Conservation (phyloP, 1,140 invertebrate species). For the Drosophila pseudoobscura region DNA sequence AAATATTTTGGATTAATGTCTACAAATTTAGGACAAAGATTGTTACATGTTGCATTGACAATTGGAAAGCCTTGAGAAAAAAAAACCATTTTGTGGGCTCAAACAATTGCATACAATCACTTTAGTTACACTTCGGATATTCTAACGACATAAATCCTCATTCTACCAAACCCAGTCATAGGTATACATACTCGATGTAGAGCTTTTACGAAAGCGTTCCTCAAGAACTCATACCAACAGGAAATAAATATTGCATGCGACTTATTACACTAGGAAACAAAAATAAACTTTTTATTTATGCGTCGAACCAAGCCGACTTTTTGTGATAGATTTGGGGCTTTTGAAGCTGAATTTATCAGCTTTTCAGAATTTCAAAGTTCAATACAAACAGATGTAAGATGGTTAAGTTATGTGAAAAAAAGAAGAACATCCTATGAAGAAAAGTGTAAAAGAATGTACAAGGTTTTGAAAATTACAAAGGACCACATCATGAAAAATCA, state of each 20-base stretch:
- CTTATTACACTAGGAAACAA: neutral
- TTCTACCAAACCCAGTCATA: conserved; percentile 31
- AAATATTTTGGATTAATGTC: neutral
- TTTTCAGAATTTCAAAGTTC: too few relatives aligned
- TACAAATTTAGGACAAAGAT: neutral
- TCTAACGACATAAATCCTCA: conserved; percentile 42
- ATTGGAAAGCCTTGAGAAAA: conserved; percentile 2
- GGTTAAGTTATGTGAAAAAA: too few relatives aligned
- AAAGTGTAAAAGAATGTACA: too few relatives aligned
- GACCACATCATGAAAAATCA: too few relatives aligned
- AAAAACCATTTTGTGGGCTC: neutral
- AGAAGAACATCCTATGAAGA: too few relatives aligned
- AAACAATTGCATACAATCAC: conserved; percentile 11
- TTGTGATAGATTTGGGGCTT: too few relatives aligned
- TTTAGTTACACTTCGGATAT: conserved; percentile 11
- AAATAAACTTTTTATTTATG: too few relatives aligned
- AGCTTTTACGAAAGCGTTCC: neutral
- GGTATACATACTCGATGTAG: conserved; percentile 9
- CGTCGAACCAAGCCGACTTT: too few relatives aligned
- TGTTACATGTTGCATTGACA: neutral
- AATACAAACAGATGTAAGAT: too few relatives aligned
- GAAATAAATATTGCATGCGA: conserved; percentile 34
- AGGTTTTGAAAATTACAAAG: too few relatives aligned
- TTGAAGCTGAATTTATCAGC: too few relatives aligned
- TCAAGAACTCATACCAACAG: neutral